Base-by-base conservation (phyloP, 2,888 invertebrate genomes). In the Lapara coniferarum region DNA sequence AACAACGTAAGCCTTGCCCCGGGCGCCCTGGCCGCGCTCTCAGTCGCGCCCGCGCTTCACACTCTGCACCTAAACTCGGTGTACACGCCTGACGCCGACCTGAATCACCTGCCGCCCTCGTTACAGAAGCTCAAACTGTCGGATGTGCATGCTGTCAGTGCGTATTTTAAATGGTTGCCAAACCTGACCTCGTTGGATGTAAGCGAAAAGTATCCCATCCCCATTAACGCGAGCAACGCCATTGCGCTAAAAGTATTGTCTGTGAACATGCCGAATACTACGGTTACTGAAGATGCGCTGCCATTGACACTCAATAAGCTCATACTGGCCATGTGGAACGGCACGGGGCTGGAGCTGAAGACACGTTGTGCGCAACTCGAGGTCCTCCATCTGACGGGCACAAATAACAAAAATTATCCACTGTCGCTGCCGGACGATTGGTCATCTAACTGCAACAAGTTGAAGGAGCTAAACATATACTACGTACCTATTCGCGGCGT, bases 361-460 rank as follows among this genome's bases (percentile, higher is more conserved):
- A 4, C 58, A 16, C 12, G 58, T 51, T 76, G 74, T 70, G 67
- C 10, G 13, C 58, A 51, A 12, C 70, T 71, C 58, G 12, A 25
- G 14, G 0, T 10, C 16, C 69, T 73, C n/a, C 37, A 10, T 8
- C 16, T 71, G 56, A 56, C 56, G 57, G 53, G 57, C 3, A 57
- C 51, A n/a, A 37, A 10, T 16, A 46, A 2, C 44, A 30, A 8
- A 19, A 10, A 7, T 25, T 5, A 53, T 59, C 30, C 37, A 10
- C 59, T 57, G 52, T 14, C 14, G 68, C 73, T 73, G 70, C 75
- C 75, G 67, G 67, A 30, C 51, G 66, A 14, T 46, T 77, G 73
- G 78, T 52, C 75, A 70, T 63, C 67, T 49, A 30, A 14, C 44
- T 77, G 78, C 71, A 25, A 66, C 56, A 25, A 12, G 14, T 71